Conservation (phyloP, 2,113 vertebrate species). For the Erythrocebus patas region DNA sequence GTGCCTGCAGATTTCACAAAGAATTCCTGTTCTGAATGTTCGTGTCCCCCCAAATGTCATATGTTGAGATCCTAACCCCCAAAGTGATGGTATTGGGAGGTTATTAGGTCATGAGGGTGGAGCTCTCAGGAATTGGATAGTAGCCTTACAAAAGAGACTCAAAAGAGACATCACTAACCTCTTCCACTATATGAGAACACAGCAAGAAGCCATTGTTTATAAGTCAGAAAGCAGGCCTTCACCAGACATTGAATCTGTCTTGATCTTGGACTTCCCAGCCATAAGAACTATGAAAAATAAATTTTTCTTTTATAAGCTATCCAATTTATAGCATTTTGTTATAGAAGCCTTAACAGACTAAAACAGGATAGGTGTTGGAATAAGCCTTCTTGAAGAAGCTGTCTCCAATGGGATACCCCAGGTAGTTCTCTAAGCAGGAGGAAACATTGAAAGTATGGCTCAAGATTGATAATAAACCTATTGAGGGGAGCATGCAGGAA, state of each 20-base stretch:
- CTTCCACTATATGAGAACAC: not conserved
- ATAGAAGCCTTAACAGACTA: not conserved
- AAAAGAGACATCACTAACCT: rapidly evolving
- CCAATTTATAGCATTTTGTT: not conserved
- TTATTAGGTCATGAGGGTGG: not conserved
- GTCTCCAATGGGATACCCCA: not conserved
- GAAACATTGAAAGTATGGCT: not conserved
- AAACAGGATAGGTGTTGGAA: not conserved
- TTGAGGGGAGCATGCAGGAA: not conserved
- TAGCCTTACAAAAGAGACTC: not conserved
- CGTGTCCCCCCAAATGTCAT: not conserved
- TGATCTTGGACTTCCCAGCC: not conserved
- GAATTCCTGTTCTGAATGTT: not conserved
- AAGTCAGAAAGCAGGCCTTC: not conserved
- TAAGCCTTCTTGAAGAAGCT: not conserved
- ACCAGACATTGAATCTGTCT: not conserved
- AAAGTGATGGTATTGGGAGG: not conserved
- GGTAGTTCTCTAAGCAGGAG: not conserved
- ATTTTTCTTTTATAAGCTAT: not conserved
- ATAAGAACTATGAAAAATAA: no score
- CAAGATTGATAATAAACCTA: not conserved
- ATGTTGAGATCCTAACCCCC: not conserved
- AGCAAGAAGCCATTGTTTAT: not conserved
- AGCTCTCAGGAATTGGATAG: not conserved
- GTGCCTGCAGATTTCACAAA: not conserved